Evolutionary conservation across 2,113 vertebrate species (phyloP), one percentile per base, ranked within the genome.

Genomic region (Merops nubicus): DNA sequence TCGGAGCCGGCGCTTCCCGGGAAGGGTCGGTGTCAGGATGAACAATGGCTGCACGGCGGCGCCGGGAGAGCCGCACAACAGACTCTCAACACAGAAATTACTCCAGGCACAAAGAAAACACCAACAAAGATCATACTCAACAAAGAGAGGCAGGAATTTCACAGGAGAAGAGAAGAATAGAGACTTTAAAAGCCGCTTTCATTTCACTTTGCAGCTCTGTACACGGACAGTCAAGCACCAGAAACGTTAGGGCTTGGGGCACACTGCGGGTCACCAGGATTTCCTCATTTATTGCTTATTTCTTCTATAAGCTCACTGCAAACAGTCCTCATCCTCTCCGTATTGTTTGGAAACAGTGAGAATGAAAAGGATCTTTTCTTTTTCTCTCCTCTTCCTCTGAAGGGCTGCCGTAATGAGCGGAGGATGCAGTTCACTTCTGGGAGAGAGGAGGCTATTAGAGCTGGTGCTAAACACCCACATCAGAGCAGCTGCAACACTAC

Each of bases 81-180:
- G 64, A 43, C 92, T 89, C 84, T 94, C 92, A 42, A 72, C 80
- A 1, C 60, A 72, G 73, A 96, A 96, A 96, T 95, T 96, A 97
- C 95, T 96, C 92, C 83, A 86, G 88, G 88, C 96, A 94, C 93
- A 96, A 94, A 97, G 93, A 86, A 96, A 97, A 96, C 85, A 96
- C 93, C 95, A 95, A 85, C 96, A 96, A 96, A 96, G 96, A 94
- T 96, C 85, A 17, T 4, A 51, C 79, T 89, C 80, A 12, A 95
- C 92, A 95, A 94, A 96, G 82, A 89, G 73, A 89, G 80, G 68
- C 91, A 94, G 91, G 62, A 62, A 94, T 96, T 94, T 96, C 93
- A 92, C 83, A 93, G 85, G 84, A 65, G 54, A 96, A 86, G 68
- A 88, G 85, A 82, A 89, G 93, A 96, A 95, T 47, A 88, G 80